phyloP scores from a whole-genome alignment of 2,888 invertebrate species.

The Timandra comae region DNA sequence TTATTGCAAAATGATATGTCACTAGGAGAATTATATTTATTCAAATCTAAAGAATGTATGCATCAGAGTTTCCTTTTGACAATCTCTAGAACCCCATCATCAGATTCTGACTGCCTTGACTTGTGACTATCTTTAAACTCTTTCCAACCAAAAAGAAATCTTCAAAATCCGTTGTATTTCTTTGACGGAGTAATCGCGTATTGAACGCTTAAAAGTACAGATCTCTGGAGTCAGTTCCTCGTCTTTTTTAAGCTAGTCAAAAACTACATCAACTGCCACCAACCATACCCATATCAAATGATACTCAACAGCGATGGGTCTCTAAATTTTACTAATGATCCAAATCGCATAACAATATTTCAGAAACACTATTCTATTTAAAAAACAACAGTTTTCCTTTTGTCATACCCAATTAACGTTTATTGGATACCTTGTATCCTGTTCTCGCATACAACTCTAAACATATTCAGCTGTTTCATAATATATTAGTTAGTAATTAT shows the following conservation, averaged over 20 bases:
- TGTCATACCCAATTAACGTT: conserved; percentile 23
- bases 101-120: too few relatives aligned
- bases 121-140: neutral
- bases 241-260: neutral
- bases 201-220: too few relatives aligned
- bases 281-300: too few relatives aligned
- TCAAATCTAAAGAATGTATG: too few relatives aligned
- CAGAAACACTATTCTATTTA: conserved; percentile 4
- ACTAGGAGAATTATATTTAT: too few relatives aligned
- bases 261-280: neutral
- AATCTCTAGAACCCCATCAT: too few relatives aligned
- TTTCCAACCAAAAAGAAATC: neutral
- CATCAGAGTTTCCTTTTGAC: too few relatives aligned
- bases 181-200: too few relatives aligned
- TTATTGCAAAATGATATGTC: too few relatives aligned
- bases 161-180: neutral
- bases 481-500: conserved; percentile 14
- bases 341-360: too few relatives aligned
- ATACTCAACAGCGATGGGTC: neutral
- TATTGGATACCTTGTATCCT: conserved; percentile 21
- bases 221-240: neutral
- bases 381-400: conserved; percentile 19
- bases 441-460: conserved; percentile 12
- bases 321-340: conserved; percentile 11
- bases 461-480: conserved; percentile 15